Conservation (phyloP, 2,888 invertebrate species). For the Copidosoma aretas region DNA sequence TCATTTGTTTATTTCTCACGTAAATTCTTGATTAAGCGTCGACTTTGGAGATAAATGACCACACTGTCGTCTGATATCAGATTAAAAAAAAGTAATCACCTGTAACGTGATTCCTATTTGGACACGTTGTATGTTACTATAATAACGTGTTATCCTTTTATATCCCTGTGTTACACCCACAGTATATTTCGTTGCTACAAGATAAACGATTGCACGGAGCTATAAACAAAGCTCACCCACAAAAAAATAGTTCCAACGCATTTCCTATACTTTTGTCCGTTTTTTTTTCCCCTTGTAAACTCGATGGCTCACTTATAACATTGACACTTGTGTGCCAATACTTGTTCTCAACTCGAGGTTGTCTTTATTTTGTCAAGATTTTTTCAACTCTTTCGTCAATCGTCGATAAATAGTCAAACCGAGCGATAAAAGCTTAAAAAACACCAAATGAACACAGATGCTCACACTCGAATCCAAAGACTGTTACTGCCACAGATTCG, state of each 20-base stretch:
- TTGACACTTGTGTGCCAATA: not conserved
- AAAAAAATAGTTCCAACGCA: constrained; percentile 24
- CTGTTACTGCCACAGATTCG: constrained; percentile 61
- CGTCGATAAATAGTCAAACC: constrained; percentile 11
- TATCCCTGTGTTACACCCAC: not conserved
- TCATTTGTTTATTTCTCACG: constrained; percentile 10
- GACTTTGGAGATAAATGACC: constrained; percentile 19
- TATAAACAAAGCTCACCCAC: constrained; percentile 27
- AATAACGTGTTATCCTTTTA: constrained; percentile 30
- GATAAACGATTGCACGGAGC: constrained; percentile 33
- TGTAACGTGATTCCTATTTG: constrained; percentile 38
- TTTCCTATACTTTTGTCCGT: constrained; percentile 9
- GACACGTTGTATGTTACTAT: constrained; percentile 26
- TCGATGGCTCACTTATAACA: constrained; percentile 9
- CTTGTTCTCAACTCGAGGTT: constrained; percentile 23
- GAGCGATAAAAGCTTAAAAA: constrained; percentile 27
- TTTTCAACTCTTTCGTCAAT: constrained; percentile 18
- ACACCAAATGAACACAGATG: constrained; percentile 35
- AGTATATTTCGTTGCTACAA: constrained; percentile 19
- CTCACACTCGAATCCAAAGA: constrained; percentile 16
- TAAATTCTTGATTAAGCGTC: constrained; percentile 26
- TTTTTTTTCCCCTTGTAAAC: constrained; percentile 19
- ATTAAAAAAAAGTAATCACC: constrained; percentile 31
- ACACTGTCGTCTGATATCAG: constrained; percentile 18
- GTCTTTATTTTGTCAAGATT: constrained; percentile 23